phyloP scores from a whole-genome alignment of 2,113 vertebrate species.

The Channa maculata region DNA sequence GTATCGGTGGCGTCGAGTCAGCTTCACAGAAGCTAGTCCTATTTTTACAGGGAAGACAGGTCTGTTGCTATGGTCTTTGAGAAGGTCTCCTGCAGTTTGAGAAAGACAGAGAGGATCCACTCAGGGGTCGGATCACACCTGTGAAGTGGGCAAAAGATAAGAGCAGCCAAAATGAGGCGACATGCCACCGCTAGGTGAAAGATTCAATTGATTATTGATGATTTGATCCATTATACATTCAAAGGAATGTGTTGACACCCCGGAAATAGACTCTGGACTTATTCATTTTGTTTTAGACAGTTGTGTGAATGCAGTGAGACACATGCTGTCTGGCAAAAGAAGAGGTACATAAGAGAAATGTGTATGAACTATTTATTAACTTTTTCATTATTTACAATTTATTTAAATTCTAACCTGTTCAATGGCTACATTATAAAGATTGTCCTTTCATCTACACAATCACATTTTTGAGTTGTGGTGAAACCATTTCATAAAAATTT shows the following conservation, averaged over 20 bases:
- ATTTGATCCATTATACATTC: conserved; percentile 74
- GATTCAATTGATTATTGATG: conserved; percentile 81
- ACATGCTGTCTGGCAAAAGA: conserved; percentile 37
- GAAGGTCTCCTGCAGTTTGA: conserved; percentile 70
- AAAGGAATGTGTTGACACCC: conserved; percentile 73
- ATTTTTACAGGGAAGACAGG: conserved; percentile 84
- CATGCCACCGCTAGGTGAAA: conserved; percentile 56
- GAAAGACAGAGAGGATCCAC: conserved; percentile 46
- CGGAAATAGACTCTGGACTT: conserved; percentile 63
- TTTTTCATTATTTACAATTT: conserved; percentile 37
- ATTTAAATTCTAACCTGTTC: too few relatives aligned
- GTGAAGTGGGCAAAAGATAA: conserved; percentile 55
- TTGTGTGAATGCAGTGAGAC: conserved; percentile 73
- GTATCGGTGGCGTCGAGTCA: conserved; percentile 74
- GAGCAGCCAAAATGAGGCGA: conserved; percentile 33
- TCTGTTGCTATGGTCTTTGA: conserved; percentile 85
- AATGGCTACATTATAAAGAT: too few relatives aligned
- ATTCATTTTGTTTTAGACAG: conserved; percentile 59
- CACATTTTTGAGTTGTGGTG: background rate
- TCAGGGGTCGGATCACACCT: conserved; percentile 72
- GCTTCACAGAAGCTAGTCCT: conserved; percentile 81
- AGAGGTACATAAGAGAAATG: conserved; percentile 21
- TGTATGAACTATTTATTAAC: conserved; percentile 54
- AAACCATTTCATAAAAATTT: too few relatives aligned
- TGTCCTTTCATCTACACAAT: conserved; percentile 1